Percentiles rank a stretch among this genome's conserved stretches.
These are phyloP conservation scores for Pangasius sanitwongsei DNA, from an alignment of 2,797 vertebrate species.

Conservation along the genomic window DNA sequence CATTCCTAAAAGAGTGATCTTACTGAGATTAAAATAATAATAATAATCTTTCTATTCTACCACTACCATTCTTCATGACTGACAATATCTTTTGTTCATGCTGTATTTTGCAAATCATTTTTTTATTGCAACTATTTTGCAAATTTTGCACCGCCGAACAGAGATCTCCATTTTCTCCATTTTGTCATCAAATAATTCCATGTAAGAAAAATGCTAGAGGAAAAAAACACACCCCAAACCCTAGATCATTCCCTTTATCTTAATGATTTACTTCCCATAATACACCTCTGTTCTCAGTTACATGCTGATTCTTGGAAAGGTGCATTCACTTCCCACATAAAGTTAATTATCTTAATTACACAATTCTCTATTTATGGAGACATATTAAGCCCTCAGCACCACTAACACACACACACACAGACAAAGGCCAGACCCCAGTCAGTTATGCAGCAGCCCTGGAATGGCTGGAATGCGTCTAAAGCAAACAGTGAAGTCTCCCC, in stretches of 20 bases:
- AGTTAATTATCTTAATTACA: neutral
- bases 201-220: neutral
- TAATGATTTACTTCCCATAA: conserved; percentile 6
- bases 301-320: neutral
- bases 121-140: too few species aligned
- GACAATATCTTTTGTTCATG: neutral
- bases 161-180: neutral
- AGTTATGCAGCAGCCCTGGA: conserved; percentile 67
- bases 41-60: neutral
- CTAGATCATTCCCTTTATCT: neutral
- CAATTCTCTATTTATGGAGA: neutral
- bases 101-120: neutral
- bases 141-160: neutral
- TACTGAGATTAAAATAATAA: neutral
- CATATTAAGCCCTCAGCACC: neutral
- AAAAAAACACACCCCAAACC: neutral
- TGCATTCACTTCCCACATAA: neutral
- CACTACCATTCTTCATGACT: neutral
- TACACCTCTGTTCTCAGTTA: neutral
- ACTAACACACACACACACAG: conserved; percentile 10
- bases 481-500: conserved; percentile 75
- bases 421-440: conserved; percentile 57
- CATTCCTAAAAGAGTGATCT: neutral
- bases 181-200: neutral
- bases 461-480: conserved; percentile 78